Evolutionary conservation across 2,888 invertebrate genomes (phyloP), one percentile per base, ranked within the genome.

Genomic region (Amitus sp.): DNA sequence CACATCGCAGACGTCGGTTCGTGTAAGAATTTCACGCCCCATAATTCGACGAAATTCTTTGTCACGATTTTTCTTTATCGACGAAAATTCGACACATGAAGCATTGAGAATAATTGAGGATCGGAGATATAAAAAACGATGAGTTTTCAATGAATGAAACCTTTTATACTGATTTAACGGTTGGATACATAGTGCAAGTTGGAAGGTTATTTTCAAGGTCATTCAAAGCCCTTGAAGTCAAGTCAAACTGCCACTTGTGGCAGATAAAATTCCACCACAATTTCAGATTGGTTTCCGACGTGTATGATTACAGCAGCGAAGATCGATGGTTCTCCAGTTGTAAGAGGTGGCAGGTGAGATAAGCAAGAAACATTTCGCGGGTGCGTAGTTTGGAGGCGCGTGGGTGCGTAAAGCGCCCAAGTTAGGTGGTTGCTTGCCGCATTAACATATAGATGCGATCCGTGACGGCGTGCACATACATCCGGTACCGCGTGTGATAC

Each of bases 381-480:
- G 46, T 34, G 47, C 39, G 28, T 34, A 17, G 43, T 43, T 43
- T 43, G 43, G 18, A 19, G 30, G 40, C 40, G 40, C 43, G 43
- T 43, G 43, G 65, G 65, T 62, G 65, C 60, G 51, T 50, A 47
- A 57, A 53, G 45, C 27, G 55, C 68, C 66, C 69, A 66, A 73
- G 66, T 74, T 72, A 73, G 72, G 73, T 67, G 62, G 30, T 18
- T 17, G 34, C 23, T 19, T 58, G 49, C 63, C 55, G 66, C 73
- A 77, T 77, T 77, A 76, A 76, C 76, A 75, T 76, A 76, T 75
- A 77, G 76, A 77, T 76, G 74, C 75, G 74, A 72, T 77, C 67
- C 74, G 73, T 72, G 74, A 73, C 73, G 67, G 69, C 72, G 70
- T n/a, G n/a, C n/a, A n/a, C 69, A 68, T 70, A 68, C 66, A 62